phyloP scores from a whole-genome alignment of 2,113 vertebrate species.

The Gulo gulo region DNA sequence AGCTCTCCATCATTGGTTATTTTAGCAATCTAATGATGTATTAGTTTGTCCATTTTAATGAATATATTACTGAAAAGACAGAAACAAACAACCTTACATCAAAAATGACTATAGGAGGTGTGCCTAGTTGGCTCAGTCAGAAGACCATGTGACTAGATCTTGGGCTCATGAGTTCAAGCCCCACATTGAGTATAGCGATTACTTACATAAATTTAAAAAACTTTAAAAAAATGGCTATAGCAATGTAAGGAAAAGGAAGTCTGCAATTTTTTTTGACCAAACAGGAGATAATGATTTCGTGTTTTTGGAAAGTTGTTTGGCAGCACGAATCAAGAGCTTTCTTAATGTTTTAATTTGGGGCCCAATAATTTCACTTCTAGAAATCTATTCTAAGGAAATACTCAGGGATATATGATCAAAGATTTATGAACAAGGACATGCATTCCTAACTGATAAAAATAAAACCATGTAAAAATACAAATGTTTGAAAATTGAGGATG shows the following conservation, averaged over 20 bases:
- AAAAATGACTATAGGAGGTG: background rate
- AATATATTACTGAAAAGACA: constrained; percentile 30
- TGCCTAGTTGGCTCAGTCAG: background rate
- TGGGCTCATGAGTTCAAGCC: background rate
- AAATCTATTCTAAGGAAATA: constrained; percentile 28
- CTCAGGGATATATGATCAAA: background rate
- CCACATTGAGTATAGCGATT: background rate
- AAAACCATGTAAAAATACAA: constrained; percentile 3
- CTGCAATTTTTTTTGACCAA: background rate
- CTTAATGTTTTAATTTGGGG: background rate
- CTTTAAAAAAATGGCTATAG: background rate
- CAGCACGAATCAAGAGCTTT: background rate
- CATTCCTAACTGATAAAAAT: background rate
- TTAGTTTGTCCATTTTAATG: constrained; percentile 46
- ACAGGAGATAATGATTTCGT: background rate
- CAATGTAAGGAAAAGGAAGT: background rate
- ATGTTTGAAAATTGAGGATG: background rate
- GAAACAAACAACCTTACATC: background rate
- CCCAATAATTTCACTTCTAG: constrained; percentile 1
- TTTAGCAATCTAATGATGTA: constrained; percentile 34
- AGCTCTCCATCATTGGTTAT: constrained; percentile 16
- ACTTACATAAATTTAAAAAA: background rate
- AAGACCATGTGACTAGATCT: background rate
- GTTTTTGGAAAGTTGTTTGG: background rate
- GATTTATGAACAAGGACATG: background rate